Evolutionary conservation across 2,113 vertebrate genomes (phyloP).

Genomic region (Syngnathus scovelli): DNA sequence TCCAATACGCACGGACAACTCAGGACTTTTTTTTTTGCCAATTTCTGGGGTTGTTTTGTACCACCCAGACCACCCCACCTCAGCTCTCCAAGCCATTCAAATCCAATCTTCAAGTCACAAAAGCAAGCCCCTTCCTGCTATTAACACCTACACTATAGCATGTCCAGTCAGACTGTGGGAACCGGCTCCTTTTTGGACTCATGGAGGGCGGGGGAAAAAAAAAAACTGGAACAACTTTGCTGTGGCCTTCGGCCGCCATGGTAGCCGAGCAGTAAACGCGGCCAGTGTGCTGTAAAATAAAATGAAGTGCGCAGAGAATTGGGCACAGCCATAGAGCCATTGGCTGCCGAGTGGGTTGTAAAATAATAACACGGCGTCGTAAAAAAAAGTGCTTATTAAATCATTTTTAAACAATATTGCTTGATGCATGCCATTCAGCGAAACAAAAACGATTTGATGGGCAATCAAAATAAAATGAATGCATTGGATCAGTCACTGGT

Average conservation of each 20-base stretch:
- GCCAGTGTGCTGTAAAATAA: constrained; percentile 66
- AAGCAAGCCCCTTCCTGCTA: constrained; percentile 10
- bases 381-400: constrained; percentile 75
- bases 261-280: constrained; percentile 57
- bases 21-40: neutral
- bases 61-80: no score
- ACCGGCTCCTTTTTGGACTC: constrained; percentile 11
- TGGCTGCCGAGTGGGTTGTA: constrained; percentile 54
- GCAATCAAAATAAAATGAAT: constrained; percentile 42
- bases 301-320: constrained; percentile 65
- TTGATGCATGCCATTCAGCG: constrained; percentile 25
- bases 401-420: constrained; percentile 67
- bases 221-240: neutral
- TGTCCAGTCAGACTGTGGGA: constrained; percentile 41
- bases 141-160: constrained; percentile 17
- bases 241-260: constrained; percentile 25
- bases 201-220: no score
- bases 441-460: constrained; percentile 33
- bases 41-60: no score
- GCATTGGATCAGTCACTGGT: constrained; percentile 5
- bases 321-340: constrained; percentile 61
- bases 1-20: neutral
- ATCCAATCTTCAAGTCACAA: neutral
- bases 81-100: no score
- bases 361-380: constrained; percentile 66